These are phyloP conservation scores for Muraenolepis orangiensis DNA, from an alignment of 2,797 vertebrate genomes.

Conservation along the genomic window DNA sequence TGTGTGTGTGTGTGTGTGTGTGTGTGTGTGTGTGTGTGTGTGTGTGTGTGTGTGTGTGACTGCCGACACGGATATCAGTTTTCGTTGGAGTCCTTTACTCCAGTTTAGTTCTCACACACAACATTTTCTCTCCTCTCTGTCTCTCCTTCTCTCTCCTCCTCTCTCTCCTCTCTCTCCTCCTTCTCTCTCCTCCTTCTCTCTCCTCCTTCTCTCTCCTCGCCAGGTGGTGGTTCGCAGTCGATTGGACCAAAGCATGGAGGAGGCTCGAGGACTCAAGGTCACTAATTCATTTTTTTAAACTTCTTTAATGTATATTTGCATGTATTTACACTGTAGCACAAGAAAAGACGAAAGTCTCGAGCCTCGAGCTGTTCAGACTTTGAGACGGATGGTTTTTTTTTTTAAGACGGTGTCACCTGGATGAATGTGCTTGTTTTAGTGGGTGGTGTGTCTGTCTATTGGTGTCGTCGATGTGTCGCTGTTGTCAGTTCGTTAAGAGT, in stretches of 20 bases:
- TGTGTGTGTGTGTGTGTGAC: conserved; percentile 16
- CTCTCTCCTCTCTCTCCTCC: neutral
- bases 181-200: neutral
- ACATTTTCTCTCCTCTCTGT: conserved; percentile 7
- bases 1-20: conserved; percentile 17
- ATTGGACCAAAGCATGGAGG: conserved; percentile 94
- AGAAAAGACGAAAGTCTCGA: too few species aligned
- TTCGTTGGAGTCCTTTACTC: conserved; percentile 27
- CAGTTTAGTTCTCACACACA: conserved; percentile 43
- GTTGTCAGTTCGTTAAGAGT: too few species aligned
- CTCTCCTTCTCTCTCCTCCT: conserved; percentile 13
- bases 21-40: conserved; percentile 11
- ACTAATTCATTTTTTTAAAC: conserved; percentile 6
- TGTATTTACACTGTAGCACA: neutral
- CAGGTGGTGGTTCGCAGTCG: conserved; percentile 89
- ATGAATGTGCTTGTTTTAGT: neutral
- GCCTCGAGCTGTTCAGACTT: too few species aligned
- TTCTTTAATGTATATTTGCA: neutral
- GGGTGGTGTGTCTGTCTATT: neutral
- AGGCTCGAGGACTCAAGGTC: conserved; percentile 92
- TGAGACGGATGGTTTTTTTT: neutral
- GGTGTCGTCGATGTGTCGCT: neutral
- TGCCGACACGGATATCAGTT: conserved; percentile 60
- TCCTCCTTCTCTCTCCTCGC: conserved; percentile 18
- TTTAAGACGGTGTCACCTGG: too few species aligned